Base-by-base conservation (phyloP, 2,888 invertebrate species). In the Phortica okadai region DNA sequence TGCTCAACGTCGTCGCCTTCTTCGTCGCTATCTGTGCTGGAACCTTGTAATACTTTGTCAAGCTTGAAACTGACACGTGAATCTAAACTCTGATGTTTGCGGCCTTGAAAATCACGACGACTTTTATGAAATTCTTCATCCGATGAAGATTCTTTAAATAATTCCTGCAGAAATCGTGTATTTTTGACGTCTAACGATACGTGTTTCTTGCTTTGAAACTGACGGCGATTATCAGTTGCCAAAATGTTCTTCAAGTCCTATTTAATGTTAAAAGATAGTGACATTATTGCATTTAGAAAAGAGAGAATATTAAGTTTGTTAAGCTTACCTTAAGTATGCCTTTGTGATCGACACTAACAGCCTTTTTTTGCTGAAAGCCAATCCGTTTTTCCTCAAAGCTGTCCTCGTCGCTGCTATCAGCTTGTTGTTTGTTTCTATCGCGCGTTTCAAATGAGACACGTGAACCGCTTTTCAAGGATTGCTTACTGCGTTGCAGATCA, bases 71-170 rank as follows among this genome's bases (percentile, higher is more conserved):
- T 91, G 7, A 92, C 92, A 3, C 92, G 89, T 0, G 92, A 90
- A 85, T 92, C 92, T 79, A 92, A 89, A 78, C 92, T 92, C 87
- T 92, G 91, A 82, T 92, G 92, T 79, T 92, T 92, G 59, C 92
- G 89, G 0, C 90, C 90, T 80, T 92, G 92, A 74, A 92, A 92
- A 62, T 92, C 91, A 73, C 90, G 89, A 5, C 92, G 90, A 42
- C 89, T 91, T 78, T 89, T 90, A 44, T 87, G 90, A 78, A 91
- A 91, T 70, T 92, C 91, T 82, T 91, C 92, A 77, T 92, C 92
- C 1, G 91, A 91, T 0, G 92, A 91, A 0, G 91, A 91, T 1
- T 91, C 92, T 74, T 91, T 91, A 5, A 92, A 84, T n/a, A 92
- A 80, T 79, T 91, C 90, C 78, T 91, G 89, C n/a, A 92, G 83